Conservation (phyloP, 2,797 vertebrate genomes). For the Numenius phaeopus region DNA sequence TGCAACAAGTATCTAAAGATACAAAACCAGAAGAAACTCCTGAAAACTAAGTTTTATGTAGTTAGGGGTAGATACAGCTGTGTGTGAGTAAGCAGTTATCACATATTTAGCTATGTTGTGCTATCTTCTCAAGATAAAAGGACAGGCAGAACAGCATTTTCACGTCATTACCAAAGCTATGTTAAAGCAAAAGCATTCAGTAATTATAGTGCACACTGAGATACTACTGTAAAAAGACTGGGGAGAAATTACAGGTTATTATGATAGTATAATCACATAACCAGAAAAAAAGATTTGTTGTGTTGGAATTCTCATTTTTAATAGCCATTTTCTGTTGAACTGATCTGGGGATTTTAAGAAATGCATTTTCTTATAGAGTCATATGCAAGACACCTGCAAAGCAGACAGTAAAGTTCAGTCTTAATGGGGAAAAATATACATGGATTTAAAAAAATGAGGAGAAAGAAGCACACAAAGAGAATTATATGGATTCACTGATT, state of each 20-base stretch:
- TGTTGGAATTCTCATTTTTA: not conserved
- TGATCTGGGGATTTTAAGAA: not conserved
- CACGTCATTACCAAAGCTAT: not conserved
- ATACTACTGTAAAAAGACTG: not conserved
- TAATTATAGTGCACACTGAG: slow-evolving; percentile 37
- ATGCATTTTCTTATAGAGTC: not conserved
- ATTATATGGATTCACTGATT: slow-evolving; percentile 18
- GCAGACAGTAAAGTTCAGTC: not conserved
- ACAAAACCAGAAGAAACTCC: not conserved
- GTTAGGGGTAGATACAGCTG: not conserved
- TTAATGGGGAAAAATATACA: not conserved
- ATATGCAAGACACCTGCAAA: not conserved
- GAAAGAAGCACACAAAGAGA: not conserved
- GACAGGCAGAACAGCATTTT: slow-evolving; percentile 14
- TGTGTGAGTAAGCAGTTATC: not conserved
- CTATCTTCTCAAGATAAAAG: not conserved
- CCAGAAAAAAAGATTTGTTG: not conserved
- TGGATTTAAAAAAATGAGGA: not conserved
- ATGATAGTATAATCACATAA: not conserved
- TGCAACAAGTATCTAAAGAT: not conserved
- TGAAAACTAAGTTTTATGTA: not conserved
- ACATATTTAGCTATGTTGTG: not conserved
- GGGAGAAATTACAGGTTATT: slow-evolving; percentile 20
- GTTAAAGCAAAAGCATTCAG: not conserved
- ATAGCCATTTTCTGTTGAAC: not conserved